Evolutionary conservation across 2,888 invertebrate species (phyloP).

Genomic region (Protophormia terraenovae): DNA sequence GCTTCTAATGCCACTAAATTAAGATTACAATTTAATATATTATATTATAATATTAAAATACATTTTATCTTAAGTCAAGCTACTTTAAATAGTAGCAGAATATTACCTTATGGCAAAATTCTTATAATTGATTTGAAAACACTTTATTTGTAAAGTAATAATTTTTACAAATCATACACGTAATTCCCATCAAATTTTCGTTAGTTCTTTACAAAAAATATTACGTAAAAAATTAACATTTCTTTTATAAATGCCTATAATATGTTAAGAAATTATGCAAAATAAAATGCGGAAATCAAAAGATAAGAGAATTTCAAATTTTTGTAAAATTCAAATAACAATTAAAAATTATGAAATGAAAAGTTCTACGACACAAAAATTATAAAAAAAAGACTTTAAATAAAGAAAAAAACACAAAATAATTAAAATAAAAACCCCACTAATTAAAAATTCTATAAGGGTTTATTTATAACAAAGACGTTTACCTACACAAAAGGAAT

Average conservation of each 20-base stretch:
- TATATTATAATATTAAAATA: no score
- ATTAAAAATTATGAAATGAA: constrained; percentile 14
- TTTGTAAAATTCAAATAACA: not conserved
- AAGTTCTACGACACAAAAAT: not conserved
- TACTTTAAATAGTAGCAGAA: no score
- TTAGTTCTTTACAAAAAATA: no score
- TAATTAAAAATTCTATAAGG: constrained; percentile 30
- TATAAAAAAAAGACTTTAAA: not conserved
- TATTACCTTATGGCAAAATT: no score
- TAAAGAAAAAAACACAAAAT: no score
- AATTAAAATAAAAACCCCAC: not conserved
- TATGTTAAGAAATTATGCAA: constrained; percentile 8
- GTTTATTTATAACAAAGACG: not conserved
- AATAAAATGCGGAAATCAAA: not conserved
- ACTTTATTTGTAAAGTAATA: no score
- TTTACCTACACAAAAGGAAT: not conserved
- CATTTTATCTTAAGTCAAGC: no score
- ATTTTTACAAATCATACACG: no score
- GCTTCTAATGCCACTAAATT: no score
- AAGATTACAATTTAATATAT: no score
- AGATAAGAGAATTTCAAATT: not conserved
- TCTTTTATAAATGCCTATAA: not conserved
- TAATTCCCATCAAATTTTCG: no score
- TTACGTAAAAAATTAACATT: not conserved
- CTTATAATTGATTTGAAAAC: no score